Base-by-base conservation (phyloP, 2,797 vertebrate genomes). In the Mastacembelus armatus region DNA sequence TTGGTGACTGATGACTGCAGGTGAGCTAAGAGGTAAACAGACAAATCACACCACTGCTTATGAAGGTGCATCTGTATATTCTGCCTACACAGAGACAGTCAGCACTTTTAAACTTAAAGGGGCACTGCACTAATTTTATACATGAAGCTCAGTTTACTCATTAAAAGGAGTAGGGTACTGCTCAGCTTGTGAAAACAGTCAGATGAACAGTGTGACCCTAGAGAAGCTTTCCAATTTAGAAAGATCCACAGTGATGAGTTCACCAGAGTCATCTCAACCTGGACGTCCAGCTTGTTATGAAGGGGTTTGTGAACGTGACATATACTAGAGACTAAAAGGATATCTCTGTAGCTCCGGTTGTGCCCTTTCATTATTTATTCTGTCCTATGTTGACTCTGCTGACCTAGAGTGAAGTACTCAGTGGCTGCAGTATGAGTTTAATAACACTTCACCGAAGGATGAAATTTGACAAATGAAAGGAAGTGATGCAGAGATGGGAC, bases 401-500 rank as follows among this genome's bases (percentile, higher is more conserved):
- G 27, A 19, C 32, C 22, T 49, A 32, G 54, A 47, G 49, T 22
- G 27, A 45, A 32, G 40, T 7, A n/a, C n/a, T 26, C 5, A 54
- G 56, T 29, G 21, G 27, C 21, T 26, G 3, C 36, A 30, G 26
- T 3, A 14, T 3, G 14, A 0, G 45, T 49, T n/a, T 4, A 57
- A 40, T 19, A 63, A 65, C 24, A 38, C 26, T 55, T 32, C n/a
- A 38, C 22, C 21, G n/a, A 66, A 4, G 7, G 19, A 52, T 24
- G 26, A 29, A 26, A 62, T 55, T 30, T n/a, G 7, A 66, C 48
- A 56, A 51, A 18, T 50, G 16, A 51, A 61, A 47, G 10, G 16
- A 64, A 48, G 4, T 3, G 42, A 47, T 18, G 52, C 9, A 11
- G 21, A 0, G 27, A 52, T 26, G 48, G 15, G n/a, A 55, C 27